Percentiles rank a stretch among this genome's conserved stretches.
Evolutionary conservation across 2,888 invertebrate species (phyloP).

Genomic region (Antheraea assamensis): DNA sequence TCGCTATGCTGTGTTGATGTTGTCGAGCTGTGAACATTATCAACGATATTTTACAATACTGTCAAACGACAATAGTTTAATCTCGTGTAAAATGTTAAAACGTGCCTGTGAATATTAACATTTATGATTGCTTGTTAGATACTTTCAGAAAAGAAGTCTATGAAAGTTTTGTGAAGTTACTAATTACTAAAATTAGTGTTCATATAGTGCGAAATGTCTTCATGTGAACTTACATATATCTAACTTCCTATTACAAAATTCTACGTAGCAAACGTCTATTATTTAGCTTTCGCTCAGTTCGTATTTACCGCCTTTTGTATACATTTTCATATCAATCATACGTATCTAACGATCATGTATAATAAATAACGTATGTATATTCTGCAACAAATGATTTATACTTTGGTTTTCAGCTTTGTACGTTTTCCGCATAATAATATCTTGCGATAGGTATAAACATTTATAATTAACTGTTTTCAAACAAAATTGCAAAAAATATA

Average conservation of each 20-base stretch:
- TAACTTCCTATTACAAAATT: neutral
- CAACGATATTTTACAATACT: conserved; percentile 21
- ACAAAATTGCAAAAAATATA: neutral
- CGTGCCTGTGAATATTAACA: neutral
- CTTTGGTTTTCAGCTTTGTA: neutral
- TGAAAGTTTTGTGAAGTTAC: neutral
- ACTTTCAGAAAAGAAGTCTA: neutral
- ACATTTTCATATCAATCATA: too few species aligned
- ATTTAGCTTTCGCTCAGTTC: neutral
- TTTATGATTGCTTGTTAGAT: neutral
- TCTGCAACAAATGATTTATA: neutral
- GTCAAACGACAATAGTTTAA: neutral
- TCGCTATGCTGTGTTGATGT: conserved; percentile 85
- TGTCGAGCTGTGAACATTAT: conserved; percentile 80
- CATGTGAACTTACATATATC: neutral
- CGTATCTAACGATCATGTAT: too few species aligned
- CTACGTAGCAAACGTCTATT: too few species aligned
- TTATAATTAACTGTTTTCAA: neutral
- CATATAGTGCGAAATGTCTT: neutral
- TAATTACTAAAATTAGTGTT: too few species aligned
- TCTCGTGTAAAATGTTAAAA: conserved; percentile 1
- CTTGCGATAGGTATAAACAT: neutral
- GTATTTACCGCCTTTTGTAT: neutral
- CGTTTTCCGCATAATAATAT: neutral
- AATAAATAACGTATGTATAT: neutral